These are phyloP conservation scores for Mya arenaria DNA, from an alignment of 1,140 invertebrate species.

Conservation along the genomic window DNA sequence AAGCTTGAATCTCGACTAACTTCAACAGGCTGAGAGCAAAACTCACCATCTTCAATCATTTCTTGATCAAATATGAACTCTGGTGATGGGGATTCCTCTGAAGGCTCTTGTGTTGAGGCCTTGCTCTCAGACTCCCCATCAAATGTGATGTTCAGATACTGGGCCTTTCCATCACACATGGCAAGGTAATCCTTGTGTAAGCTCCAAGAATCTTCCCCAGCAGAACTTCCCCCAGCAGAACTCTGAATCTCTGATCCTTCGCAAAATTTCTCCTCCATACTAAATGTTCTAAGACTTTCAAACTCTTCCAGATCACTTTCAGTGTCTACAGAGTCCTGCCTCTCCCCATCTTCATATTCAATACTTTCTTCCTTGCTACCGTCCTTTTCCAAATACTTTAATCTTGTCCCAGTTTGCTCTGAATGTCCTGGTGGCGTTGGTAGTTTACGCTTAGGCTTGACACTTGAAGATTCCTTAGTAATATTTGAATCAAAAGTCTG, in stretches of 20 bases:
- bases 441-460: conserved; percentile 30
- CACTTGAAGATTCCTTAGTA: too few species aligned
- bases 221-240: conserved; percentile 42
- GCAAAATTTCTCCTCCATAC: conserved; percentile 30
- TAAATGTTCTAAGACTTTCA: not conserved
- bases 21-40: conserved; percentile 37
- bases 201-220: conserved; percentile 53
- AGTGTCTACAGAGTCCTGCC: conserved; percentile 16
- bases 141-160: conserved; percentile 55
- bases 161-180: conserved; percentile 40
- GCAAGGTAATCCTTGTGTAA: conserved; percentile 35
- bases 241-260: conserved; percentile 25
- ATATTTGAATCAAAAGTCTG: too few species aligned
- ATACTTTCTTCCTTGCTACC: conserved; percentile 19
- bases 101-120: conserved; percentile 38
- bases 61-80: conserved; percentile 57
- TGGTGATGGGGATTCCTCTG: conserved; percentile 48
- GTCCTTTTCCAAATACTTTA: not conserved
- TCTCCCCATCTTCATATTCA: conserved; percentile 27
- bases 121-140: conserved; percentile 55
- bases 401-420: conserved; percentile 4
- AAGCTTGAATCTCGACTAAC: conserved; percentile 46
- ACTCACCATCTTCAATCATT: conserved; percentile 57
- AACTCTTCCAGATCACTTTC: conserved; percentile 6
- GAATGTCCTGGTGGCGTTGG: conserved; percentile 29